A percentile compares a stretch with the other conserved stretches of the same genome.
These are phyloP conservation scores for Pogonognathellus flavescens DNA, from an alignment of 1,140 invertebrate species.

Conservation along the genomic window DNA sequence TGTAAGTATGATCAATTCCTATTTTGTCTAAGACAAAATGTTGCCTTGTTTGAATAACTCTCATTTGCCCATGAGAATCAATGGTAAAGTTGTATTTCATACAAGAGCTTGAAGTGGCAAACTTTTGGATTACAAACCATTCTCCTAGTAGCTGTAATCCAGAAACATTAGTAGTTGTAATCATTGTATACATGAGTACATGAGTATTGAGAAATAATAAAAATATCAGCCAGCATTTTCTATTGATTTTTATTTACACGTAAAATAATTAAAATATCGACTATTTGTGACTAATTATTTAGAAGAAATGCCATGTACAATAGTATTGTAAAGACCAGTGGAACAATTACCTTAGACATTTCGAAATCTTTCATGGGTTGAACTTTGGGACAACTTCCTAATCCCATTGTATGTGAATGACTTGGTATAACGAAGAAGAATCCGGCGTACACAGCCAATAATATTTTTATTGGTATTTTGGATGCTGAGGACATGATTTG, in stretches of 20 bases:
- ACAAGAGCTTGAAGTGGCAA: constrained; percentile 83
- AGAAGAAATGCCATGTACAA: background rate
- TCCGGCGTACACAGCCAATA: too few relatives aligned
- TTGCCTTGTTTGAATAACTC: constrained; percentile 81
- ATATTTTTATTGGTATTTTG: too few relatives aligned
- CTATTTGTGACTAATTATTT: background rate
- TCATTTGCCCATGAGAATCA: constrained; percentile 75
- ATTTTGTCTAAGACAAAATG: constrained; percentile 63
- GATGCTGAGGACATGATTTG: too few relatives aligned
- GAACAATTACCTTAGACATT: constrained; percentile 76
- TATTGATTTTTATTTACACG: background rate
- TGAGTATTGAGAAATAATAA: background rate
- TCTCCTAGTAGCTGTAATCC: constrained; percentile 78
- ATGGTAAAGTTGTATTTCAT: constrained; percentile 83
- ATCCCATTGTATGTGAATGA: constrained; percentile 76
- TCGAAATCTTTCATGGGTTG: constrained; percentile 79
- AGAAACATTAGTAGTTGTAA: background rate
- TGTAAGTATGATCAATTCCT: constrained; percentile 55
- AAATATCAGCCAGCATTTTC: too few relatives aligned
- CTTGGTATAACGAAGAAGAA: too few relatives aligned
- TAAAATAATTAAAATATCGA: background rate
- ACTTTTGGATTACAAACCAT: constrained; percentile 89
- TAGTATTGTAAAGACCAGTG: background rate
- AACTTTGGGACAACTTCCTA: constrained; percentile 81
- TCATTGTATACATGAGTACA: background rate